Evolutionary conservation across 2,888 invertebrate species (phyloP), one percentile per base, ranked within the genome.

Genomic region (Macrophya annulata): DNA sequence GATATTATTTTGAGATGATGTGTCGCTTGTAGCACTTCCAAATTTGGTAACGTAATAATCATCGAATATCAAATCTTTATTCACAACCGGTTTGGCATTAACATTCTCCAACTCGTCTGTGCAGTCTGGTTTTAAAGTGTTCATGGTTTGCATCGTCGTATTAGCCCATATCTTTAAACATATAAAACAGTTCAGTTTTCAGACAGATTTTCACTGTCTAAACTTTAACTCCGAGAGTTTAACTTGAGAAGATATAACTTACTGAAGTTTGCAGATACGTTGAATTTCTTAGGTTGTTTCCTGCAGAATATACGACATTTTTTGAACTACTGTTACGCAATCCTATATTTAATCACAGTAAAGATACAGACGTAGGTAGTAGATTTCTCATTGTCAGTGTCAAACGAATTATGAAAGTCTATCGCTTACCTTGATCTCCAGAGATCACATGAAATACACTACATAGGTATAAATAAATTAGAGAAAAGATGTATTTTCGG

Each of bases 1-100:
- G 59, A 95, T 94, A 86, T 95, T 95, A 87, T 95, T 93, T 84
- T 94, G 92, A 1, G 90, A 87, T 55, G 95, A 89, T 0, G 94
- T 94, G 68, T 92, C 92, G 88, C 95, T 94, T 45, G 91, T 90
- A 25, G 92, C 87, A 85, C 94, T 91, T 43, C 93, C 88, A 84
- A 93, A 93, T 84, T 93, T 93, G 84, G 89, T 91, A 85, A 93
- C 92, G 17, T 93, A 90, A 83, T 93, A 92, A 82, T 93, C 92
- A 3, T 90, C 89, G 86, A 90, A 89, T 1, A 91, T 92, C 5
- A 85, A 40, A 10, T 89, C 88, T 37, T 87, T 85, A 9, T 86
- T 86, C 5, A 85, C 72, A 12, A 86, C 86, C 25, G 59, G 31
- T 79, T 86, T 85, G 15, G 51, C 45, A n/a, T n/a, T n/a, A 6